A percentile compares a stretch with the other conserved stretches of the same genome.
Evolutionary conservation across 2,113 vertebrate genomes (phyloP).

Genomic region (Lepus europaeus): DNA sequence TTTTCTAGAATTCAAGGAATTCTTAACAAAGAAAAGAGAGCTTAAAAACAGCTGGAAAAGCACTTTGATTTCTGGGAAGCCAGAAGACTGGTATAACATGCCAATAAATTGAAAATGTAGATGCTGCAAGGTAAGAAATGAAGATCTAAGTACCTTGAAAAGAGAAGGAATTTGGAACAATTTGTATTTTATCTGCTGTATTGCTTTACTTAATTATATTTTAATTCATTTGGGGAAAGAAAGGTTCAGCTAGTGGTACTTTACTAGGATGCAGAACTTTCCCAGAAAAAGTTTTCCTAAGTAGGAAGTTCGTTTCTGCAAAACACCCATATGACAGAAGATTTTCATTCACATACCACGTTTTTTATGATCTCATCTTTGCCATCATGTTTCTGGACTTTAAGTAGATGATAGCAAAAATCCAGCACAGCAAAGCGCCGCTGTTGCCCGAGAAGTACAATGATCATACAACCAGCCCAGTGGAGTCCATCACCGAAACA

Average conservation of each 20-base stretch:
- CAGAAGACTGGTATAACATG: background rate
- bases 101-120: background rate
- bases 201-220: background rate
- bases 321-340: background rate
- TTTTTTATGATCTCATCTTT: conserved; percentile 95
- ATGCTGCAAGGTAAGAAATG: background rate
- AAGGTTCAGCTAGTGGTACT: background rate
- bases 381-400: conserved; percentile 94
- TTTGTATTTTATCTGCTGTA: background rate
- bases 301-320: background rate
- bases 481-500: conserved; percentile 94
- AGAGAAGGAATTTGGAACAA: background rate
- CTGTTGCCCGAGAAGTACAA: conserved; percentile 93
- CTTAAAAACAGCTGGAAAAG: background rate
- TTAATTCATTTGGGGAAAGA: background rate
- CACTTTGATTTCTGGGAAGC: background rate
- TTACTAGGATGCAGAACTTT: background rate
- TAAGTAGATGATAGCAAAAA: conserved; percentile 94
- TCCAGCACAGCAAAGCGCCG: conserved; percentile 93
- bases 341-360: conserved; percentile 89
- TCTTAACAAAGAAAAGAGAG: background rate
- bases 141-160: background rate
- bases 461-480: conserved; percentile 96
- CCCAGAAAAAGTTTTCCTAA: background rate
- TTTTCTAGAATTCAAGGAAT: conserved; percentile 6